Conservation (phyloP, 1,140 invertebrate species). For the Vanessa atalanta region DNA sequence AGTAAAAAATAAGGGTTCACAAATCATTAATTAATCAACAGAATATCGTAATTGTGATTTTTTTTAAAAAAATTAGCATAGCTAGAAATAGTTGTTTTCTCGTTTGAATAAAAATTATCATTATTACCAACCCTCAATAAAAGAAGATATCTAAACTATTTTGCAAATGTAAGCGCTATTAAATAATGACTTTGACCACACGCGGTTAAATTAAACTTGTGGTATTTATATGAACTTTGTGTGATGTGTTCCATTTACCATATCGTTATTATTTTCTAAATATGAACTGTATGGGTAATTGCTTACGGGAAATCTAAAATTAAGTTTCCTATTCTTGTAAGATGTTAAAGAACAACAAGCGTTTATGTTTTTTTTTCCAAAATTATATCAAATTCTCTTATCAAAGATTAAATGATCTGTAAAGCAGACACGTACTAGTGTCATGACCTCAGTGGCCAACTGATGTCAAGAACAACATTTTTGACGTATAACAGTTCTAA, state of each 20-base stretch:
- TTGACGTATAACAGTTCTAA: slow-evolving; percentile 36
- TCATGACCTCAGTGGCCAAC: slow-evolving; percentile 62
- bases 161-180: not conserved
- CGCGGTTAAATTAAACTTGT: slow-evolving; percentile 54
- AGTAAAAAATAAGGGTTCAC: no score
- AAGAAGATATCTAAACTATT: not conserved
- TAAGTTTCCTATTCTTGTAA: not conserved
- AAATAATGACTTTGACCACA: slow-evolving; percentile 32
- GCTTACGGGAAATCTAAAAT: not conserved
- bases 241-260: not conserved
- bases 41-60: no score
- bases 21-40: no score
- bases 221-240: slow-evolving; percentile 57
- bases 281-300: no score
- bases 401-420: slow-evolving; percentile 42
- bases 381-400: slow-evolving; percentile 20
- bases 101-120: no score
- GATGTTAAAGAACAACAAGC: not conserved
- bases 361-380: not conserved
- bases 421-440: slow-evolving; percentile 51
- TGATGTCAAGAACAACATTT: slow-evolving; percentile 50
- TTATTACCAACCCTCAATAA: no score
- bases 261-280: no score
- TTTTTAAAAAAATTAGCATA: no score
- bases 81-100: no score